Base-by-base conservation (phyloP, 2,797 vertebrate species). In the Eospalax fontanierii region DNA sequence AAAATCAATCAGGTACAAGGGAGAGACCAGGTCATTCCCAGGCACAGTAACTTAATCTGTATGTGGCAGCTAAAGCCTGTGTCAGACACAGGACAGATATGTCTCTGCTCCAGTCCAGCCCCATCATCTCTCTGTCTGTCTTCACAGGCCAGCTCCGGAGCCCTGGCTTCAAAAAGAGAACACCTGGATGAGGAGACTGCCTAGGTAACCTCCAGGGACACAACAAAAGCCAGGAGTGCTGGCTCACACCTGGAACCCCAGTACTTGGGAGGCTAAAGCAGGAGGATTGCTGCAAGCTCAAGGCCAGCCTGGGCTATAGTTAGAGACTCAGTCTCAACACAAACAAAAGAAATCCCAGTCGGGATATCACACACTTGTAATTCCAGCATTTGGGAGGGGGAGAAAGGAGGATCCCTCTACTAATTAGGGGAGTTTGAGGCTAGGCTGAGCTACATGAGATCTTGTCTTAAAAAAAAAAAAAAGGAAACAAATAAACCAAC, bases 1-100 rank as follows among this genome's bases (percentile, higher is more conserved):
- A 28, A 94, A 97, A 66, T 63, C 33, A 24, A 65, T 84, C 96
- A 97, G 89, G 97, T 96, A 92, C 26, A 26, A 93, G 81, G n/a
- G 70, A 33, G 33, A 43, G 38, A 59, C 30, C 22, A 12, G 30
- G 61, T 30, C 21, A 9, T 12, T 89, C 50, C 71, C 89, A 68
- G n/a, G 50, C 19, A 65, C 4, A 38, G 76, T 30, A 35, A 40
- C 6, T 50, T 26, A 28, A 40, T 21, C 19, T 68, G 50, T 43
- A 50, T 1, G 11, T 43, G 68, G 70, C 73, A 63, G 85, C 66
- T 30, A 83, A 79, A 70, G 38, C 21, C 65, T n/a, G 21, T 2
- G 28, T 26, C 65, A 24, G 26, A 30, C 70, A 21, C 0, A 9
- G 71, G 91, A 43, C 21, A 90, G 35, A 38, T 0, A 3, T 9